Evolutionary conservation across 37 sponge, comb jelly and placozoan genomes (phyloP).

Genomic region (Mnemiopsis leidyi): DNA sequence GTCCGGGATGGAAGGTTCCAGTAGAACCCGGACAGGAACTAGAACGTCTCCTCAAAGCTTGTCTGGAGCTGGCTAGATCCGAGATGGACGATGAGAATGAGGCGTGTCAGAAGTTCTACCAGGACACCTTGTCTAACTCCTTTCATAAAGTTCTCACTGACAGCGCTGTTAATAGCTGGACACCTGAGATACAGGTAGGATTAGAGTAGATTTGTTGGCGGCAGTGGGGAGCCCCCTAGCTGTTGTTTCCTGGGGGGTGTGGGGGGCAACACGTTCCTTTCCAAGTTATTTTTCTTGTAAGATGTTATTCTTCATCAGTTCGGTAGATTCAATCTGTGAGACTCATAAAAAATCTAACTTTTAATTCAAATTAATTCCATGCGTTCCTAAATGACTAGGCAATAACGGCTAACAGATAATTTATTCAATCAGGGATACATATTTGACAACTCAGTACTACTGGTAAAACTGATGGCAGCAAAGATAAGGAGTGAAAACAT

Average conservation of each 20-base stretch:
- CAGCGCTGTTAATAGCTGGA: slow-evolving; percentile 93
- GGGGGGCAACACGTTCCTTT: background rate
- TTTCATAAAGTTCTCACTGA: slow-evolving; percentile 85
- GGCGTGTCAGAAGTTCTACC: slow-evolving; percentile 85
- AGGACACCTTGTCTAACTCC: slow-evolving; percentile 82
- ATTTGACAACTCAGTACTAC: slow-evolving; percentile 73
- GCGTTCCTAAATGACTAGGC: too few species aligned
- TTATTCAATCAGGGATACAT: slow-evolving; percentile 93
- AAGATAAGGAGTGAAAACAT: slow-evolving; percentile 85
- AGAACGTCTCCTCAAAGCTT: slow-evolving; percentile 73
- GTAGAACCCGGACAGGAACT: slow-evolving; percentile 82
- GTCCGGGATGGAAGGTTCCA: slow-evolving; percentile 88
- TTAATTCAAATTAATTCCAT: too few species aligned
- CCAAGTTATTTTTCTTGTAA: too few species aligned
- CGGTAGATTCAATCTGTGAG: too few species aligned
- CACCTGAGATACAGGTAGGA: slow-evolving; percentile 91
- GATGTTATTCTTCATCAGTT: too few species aligned
- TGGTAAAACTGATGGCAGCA: slow-evolving; percentile 85
- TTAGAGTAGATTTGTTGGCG: background rate
- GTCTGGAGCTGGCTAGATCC: slow-evolving; percentile 77
- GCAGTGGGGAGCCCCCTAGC: background rate
- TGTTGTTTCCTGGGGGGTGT: background rate
- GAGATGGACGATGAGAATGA: slow-evolving; percentile 78
- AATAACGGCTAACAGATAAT: too few species aligned
- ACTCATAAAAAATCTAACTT: too few species aligned